Evolutionary conservation across 2,797 vertebrate species (phyloP), one percentile per base, ranked within the genome.

Genomic region (Mallotus villosus): DNA sequence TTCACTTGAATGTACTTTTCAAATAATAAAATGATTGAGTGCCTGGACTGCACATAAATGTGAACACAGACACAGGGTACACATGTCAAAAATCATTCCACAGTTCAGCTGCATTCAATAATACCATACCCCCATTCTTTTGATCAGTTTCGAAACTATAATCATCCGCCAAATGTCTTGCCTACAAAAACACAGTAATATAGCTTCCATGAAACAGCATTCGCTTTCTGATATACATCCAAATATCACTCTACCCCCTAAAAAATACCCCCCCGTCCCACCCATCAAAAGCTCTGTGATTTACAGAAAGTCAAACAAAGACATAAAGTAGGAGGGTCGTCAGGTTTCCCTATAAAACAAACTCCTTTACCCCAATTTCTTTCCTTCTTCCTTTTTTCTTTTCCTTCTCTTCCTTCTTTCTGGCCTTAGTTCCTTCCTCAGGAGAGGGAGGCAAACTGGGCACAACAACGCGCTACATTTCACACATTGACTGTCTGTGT

Each of bases 391-490:
- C 72, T 68, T 73, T 70, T 21, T 27, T 59, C 57, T 32, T 21
- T 37, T 29, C 32, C 11, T 19, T 58, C 34, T 7, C 57, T 12
- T 69, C 65, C 74, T 68, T 75, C 73, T 74, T 74, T 68, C 57
- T 46, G 46, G 34, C 58, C 14, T 19, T 68, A 17, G 16, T 55
- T 55, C 19, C 19, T 55, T 55, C 51, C 19, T 55, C 51, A 11
- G 51, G 51, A 55, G 51, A n/a, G 19, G 79, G 76, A 73, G 71
- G 71, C 41, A 49, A 72, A 74, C 78, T 74, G 79, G 19, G 86
- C 74, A 82, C 67, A 73, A 74, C 78, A 77, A 83, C 21, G 76
- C 68, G 83, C 83, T 77, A 83, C 83, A 86, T 87, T 91, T 92
- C 89, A 90, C 90, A 92, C 84, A 66, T 88, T 74, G 57, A 74